A percentile compares a stretch with the other conserved stretches of the same genome.
phyloP scores from a whole-genome alignment of 2,888 invertebrate genomes.

The Ectobius pallidus region DNA sequence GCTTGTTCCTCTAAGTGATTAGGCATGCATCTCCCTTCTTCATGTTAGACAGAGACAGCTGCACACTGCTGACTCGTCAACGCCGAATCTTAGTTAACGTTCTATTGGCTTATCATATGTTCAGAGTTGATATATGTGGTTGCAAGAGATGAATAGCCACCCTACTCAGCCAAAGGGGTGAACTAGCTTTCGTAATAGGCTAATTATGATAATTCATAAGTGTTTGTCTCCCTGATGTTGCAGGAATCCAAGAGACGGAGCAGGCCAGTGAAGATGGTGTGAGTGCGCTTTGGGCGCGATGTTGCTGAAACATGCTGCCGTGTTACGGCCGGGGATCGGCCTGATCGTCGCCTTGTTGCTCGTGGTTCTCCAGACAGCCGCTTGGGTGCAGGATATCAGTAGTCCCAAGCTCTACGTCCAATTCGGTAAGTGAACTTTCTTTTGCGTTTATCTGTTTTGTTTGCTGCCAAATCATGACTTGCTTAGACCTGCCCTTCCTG shows the following conservation, averaged over 20 bases:
- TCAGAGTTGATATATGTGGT: no score
- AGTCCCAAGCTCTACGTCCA: conserved; percentile 70
- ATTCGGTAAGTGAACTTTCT: conserved; percentile 59
- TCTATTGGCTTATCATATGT: no score
- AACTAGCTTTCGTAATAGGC: no score
- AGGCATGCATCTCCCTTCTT: no score
- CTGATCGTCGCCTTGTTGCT: conserved; percentile 53
- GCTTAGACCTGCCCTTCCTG: no score
- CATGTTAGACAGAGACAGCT: no score
- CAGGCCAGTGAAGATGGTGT: conserved; percentile 31
- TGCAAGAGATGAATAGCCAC: no score
- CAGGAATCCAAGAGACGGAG: conserved; percentile 27
- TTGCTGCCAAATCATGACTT: not conserved
- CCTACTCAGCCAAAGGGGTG: no score
- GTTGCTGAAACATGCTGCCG: conserved; percentile 33
- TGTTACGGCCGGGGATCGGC: conserved; percentile 26
- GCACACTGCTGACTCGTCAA: no score
- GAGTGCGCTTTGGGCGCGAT: conserved; percentile 32
- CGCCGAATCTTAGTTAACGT: no score
- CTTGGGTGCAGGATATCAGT: conserved; percentile 77
- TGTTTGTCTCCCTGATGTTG: conserved; percentile 24
- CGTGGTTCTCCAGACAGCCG: conserved; percentile 63
- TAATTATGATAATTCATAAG: no score
- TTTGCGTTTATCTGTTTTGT: not conserved
- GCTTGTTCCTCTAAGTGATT: no score